Conservation (phyloP, 2,797 vertebrate genomes). For the Vipera ursinii region DNA sequence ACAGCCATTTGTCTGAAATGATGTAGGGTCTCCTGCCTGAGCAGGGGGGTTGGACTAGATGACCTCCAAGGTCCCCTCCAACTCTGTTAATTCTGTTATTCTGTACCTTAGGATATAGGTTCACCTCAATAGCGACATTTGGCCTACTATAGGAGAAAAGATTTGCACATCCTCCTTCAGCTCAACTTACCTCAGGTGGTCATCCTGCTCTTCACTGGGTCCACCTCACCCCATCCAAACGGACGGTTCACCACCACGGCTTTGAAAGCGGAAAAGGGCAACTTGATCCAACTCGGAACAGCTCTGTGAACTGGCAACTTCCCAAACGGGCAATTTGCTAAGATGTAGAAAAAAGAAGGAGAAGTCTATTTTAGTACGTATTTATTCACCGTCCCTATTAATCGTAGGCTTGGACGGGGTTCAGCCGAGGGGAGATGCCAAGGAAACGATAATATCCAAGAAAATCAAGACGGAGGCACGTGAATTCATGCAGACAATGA, state of each 20-base stretch:
- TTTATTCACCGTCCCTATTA: not conserved
- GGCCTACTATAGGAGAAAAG: not conserved
- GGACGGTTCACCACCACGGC: not conserved
- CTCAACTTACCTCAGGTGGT: not conserved
- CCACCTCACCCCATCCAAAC: not conserved
- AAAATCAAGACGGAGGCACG: not conserved
- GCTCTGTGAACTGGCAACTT: not conserved
- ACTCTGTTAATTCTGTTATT: not conserved
- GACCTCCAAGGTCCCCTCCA: too few relatives aligned
- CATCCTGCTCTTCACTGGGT: not conserved
- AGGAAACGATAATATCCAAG: not conserved
- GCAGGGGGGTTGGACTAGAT: too few relatives aligned
- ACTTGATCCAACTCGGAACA: not conserved
- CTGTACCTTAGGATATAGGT: slow-evolving; percentile 43
- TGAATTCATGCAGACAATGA: not conserved
- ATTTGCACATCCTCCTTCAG: not conserved
- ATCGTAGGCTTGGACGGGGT: not conserved
- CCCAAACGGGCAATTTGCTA: not conserved
- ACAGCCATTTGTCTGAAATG: too few relatives aligned
- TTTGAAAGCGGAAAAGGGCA: not conserved
- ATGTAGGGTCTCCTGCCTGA: too few relatives aligned
- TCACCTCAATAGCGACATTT: slow-evolving; percentile 26
- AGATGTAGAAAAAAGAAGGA: not conserved
- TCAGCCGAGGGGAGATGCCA: not conserved
- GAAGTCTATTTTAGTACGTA: not conserved